Evolutionary conservation across 2,797 vertebrate genomes (phyloP), one percentile per base, ranked within the genome.

Genomic region (Characodon lateralis): DNA sequence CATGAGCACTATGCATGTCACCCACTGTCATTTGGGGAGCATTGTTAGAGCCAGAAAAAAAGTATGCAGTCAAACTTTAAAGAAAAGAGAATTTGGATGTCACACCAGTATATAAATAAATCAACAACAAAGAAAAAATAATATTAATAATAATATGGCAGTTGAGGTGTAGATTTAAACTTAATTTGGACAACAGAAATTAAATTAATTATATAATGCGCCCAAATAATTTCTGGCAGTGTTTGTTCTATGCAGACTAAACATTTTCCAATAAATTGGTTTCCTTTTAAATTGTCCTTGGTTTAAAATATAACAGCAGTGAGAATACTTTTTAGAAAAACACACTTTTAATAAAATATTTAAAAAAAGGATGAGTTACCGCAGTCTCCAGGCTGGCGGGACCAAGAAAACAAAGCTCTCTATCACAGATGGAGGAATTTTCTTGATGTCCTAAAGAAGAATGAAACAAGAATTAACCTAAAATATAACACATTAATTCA

Each of bases 381-480:
- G 96, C 91, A 93, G 87, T 93, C 92, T 95, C 87, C 91, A 91
- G 89, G 92, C 86, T 83, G 83, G 74, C 72, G 85, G 91, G 88
- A 81, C 85, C 79, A 81, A 90, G 85, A 84, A 79, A 76, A 89
- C 89, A 79, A 72, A 81, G 83, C 83, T 94, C 89, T 85, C 82
- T 82, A 95, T 96, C 95, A 96, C 95, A 96, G 95, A 88, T 96
- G 96, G 82, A 96, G 95, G 90, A 96, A 96, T 91, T 96, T 96
- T 95, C 96, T 94, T 43, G 96, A 96, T n/a, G 96, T 95, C 96
- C 95, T 96, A 79, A 53, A 76, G 82, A 78, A 43, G 43, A 66
- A 74, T 3, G 84, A 74, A 87, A 85, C 41, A 76, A 6, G 39
- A 59, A 66, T 8, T 2, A 26, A 16, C 24, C 48, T 66, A 76